Conservation (phyloP, 1,140 invertebrate genomes). For the Coptotermes formosanus region DNA sequence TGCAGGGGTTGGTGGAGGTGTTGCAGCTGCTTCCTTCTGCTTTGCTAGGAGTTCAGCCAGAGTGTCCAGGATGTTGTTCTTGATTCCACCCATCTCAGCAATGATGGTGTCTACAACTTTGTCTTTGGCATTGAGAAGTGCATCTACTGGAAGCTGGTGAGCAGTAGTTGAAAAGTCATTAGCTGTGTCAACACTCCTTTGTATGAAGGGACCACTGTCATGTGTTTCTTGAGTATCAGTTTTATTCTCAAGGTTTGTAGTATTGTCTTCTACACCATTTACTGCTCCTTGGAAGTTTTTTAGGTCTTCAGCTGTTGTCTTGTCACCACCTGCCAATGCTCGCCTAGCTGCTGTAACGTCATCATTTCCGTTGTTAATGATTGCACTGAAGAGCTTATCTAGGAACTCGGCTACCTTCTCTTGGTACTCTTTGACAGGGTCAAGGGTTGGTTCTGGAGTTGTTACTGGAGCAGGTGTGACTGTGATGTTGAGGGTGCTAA, state of each 20-base stretch:
- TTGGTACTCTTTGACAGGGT: slow-evolving; percentile 44
- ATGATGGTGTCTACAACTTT: slow-evolving; percentile 45
- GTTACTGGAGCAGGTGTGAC: slow-evolving; percentile 38
- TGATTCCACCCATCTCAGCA: slow-evolving; percentile 44
- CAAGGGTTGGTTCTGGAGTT: slow-evolving; percentile 40
- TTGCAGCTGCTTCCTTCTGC: slow-evolving; percentile 40
- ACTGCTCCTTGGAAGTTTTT: background rate
- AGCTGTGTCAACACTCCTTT: background rate
- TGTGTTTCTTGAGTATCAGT: background rate
- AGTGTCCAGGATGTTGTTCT: slow-evolving; percentile 45
- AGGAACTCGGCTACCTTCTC: slow-evolving; percentile 45
- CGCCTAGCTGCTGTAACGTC: background rate
- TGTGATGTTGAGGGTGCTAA: slow-evolving; percentile 43
- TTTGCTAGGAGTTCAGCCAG: slow-evolving; percentile 44
- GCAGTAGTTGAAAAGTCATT: background rate
- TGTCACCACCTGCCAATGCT: background rate
- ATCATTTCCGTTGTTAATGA: background rate
- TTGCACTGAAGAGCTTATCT: slow-evolving; percentile 43
- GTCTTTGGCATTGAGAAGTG: slow-evolving; percentile 42
- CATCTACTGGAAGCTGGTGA: slow-evolving; percentile 10
- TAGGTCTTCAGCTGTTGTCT: background rate
- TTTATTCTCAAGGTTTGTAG: background rate
- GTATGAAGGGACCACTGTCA: background rate
- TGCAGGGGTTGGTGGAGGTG: slow-evolving; percentile 37
- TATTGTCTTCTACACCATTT: background rate